phyloP scores from a whole-genome alignment of 2,113 vertebrate species.

The Lasiurus cinereus region DNA sequence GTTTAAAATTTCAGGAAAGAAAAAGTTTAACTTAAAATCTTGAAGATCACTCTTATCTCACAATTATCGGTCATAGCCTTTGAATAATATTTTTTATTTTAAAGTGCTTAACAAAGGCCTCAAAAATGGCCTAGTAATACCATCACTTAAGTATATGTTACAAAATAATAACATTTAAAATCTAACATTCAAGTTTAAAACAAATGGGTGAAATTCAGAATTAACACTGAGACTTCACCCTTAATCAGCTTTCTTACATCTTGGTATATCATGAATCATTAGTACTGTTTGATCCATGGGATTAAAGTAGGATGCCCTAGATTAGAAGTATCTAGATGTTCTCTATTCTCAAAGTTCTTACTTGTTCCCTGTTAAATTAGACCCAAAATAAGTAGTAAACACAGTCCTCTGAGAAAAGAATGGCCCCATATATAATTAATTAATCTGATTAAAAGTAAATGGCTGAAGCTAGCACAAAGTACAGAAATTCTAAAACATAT shows the following conservation, averaged over 20 bases:
- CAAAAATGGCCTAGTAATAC: conserved; percentile 79
- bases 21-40: conserved; percentile 57
- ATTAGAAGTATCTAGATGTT: conserved; percentile 59
- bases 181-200: conserved; percentile 81
- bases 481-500: conserved; percentile 61
- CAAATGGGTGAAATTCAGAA: conserved; percentile 77
- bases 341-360: conserved; percentile 60
- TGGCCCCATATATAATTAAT: conserved; percentile 35
- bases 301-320: conserved; percentile 68
- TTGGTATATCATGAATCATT: neutral
- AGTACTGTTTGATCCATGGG: conserved; percentile 65
- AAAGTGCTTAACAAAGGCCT: conserved; percentile 85
- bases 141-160: conserved; percentile 75
- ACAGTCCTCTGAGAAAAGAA: conserved; percentile 63
- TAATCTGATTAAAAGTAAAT: conserved; percentile 59
- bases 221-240: conserved; percentile 68
- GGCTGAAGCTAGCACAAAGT: conserved; percentile 50
- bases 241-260: conserved; percentile 35
- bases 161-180: conserved; percentile 79
- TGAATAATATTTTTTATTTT: conserved; percentile 71
- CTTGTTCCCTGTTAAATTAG: conserved; percentile 51
- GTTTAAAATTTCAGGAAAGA: conserved; percentile 47
- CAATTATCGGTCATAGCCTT: conserved; percentile 66
- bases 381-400: conserved; percentile 45
- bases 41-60: conserved; percentile 54